Evolutionary conservation across 2,113 vertebrate genomes (phyloP), one percentile per base, ranked within the genome.

Genomic region (Paraplagusia blochii): DNA sequence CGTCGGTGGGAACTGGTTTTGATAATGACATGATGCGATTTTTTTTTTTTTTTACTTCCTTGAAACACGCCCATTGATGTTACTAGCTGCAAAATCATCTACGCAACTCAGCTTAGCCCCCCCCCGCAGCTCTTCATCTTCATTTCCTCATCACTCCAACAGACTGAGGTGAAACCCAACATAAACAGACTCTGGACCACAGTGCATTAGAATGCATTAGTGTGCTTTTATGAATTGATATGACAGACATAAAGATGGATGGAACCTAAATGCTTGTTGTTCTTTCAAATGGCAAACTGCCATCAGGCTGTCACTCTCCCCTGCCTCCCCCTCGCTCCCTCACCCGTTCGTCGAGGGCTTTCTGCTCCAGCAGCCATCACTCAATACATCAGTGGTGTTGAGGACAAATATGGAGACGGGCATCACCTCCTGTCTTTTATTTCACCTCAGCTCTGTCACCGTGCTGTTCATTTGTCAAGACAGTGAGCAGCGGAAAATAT

Each of bases 311-410:
- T 84, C 73, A 81, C 76, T 64, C 73, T 52, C 60, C 81, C 67
- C 40, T 53, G 52, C 43, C 43, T 42, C 40, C 13, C 40, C 3
- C 40, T 14, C 40, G 11, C 40, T 5, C 8, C 17, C 48, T 51
- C 65, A 72, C 38, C 57, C 70, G 74, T 71, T 85, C 74, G 68
- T 59, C 79, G 82, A 74, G 63, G 62, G 66, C 62, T 72, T 82
- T 85, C 76, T 63, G 59, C 79, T 79, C 65, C 73, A 80, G 74
- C 70, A 63, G 69, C 40, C 51, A 77, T 76, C 84, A 83, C 79
- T 88, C 86, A 77, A 83, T 87, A 81, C 44, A 61, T 64, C 71
- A 46, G 66, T 8, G 36, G 76, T 67, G 63, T 69, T 48, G 56
- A 69, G 76, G 71, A 78, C 58, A 76, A 77, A 74, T 29, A 47